Evolutionary conservation across 1,140 invertebrate species (phyloP).

Genomic region (Drosophila lacertosa): DNA sequence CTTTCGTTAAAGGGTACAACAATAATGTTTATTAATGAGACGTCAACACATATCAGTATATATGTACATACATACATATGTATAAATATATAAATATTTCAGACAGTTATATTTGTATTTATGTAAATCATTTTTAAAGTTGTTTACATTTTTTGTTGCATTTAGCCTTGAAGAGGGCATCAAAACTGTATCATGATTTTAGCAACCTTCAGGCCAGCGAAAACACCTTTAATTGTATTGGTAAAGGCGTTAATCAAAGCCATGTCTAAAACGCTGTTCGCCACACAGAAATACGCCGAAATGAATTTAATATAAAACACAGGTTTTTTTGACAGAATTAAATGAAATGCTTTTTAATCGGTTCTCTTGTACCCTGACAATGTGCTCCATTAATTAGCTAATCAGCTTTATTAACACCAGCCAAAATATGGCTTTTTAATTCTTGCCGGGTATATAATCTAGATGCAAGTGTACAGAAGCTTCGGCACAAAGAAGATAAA

Average conservation of each 20-base stretch:
- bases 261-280: neutral
- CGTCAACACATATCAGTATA: neutral
- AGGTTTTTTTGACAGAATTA: neutral
- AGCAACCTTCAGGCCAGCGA: neutral
- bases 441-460: neutral
- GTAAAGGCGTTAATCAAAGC: neutral
- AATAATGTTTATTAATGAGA: neutral
- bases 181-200: slow-evolving; percentile 5
- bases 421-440: neutral
- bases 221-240: neutral
- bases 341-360: neutral
- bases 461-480: neutral
- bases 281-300: neutral
- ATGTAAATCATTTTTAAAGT: neutral
- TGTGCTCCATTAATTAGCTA: neutral
- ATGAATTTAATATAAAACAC: neutral
- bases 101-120: neutral
- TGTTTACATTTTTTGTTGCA: neutral
- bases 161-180: slow-evolving; percentile 10
- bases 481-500: too few relatives aligned
- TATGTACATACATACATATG: neutral
- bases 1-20: neutral
- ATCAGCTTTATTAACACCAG: neutral
- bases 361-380: neutral
- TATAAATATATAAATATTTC: neutral